Base-by-base conservation (phyloP, 1,140 invertebrate species). In the Zaprionus lachaisei region DNA sequence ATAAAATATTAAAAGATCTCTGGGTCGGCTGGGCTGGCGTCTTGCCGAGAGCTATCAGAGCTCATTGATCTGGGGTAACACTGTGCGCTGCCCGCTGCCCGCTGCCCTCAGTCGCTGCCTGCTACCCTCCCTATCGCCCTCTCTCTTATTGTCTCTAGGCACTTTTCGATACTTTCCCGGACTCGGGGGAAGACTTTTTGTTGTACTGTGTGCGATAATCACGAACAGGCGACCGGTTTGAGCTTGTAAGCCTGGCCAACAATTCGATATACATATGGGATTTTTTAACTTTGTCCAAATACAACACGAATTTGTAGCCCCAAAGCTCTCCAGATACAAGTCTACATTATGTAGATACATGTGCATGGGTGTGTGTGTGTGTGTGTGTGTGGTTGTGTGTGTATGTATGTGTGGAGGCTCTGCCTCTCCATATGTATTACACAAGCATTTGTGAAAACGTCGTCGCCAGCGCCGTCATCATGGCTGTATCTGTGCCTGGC, bases 381-480 rank as follows among this genome's bases (percentile, higher is more conserved):
- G 17, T 63, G 17, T 55, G 22, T 55, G 20, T 20, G 44, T 66
- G 6, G 37, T 15, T 63, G 17, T 55, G 22, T 55, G 47, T 56
- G 24, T 63, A 11, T 62, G 44, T 69, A 38, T 70, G 49, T 70
- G 37, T 60, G 54, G 64, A 22, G 71, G 26, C 58, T 65, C 51
- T 60, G 80, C 80, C 70, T 58, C 69, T 80, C 69, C 80, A 83
- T 77, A 76, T 76, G 66, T 90, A 90, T 90, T 90, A 90, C 85
- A 90, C 81, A 90, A 90, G 85, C 85, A 83, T 90, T 89, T 90
- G 81, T 89, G 84, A 89, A 89, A 89, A 87, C 83, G 69, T 80
- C 77, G 74, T 77, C 74, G 79, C 49, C 73, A 87, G 83, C 83
- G 69, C 75, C 81, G 72, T 77, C 76, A 70, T 77, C 73, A 71